Base-by-base conservation (phyloP, 2,797 vertebrate species). In the Geotrypetes seraphini region DNA sequence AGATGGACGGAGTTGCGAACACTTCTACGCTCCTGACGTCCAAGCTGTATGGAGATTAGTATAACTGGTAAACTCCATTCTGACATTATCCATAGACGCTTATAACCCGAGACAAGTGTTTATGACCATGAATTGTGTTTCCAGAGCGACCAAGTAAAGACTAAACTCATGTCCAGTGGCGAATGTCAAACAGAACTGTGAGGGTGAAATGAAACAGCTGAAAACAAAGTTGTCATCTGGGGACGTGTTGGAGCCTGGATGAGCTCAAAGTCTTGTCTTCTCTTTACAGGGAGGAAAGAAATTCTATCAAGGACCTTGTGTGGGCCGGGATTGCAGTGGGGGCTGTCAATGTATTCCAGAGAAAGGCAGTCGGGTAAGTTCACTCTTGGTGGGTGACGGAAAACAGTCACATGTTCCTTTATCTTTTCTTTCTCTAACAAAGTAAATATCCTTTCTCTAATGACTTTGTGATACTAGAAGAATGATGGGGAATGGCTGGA, bases 341-440 rank as follows among this genome's bases (percentile, higher is more conserved):
- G 74, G 73, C 42, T 96, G 90, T 53, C 75, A 58, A 35, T 96
- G 93, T 56, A 73, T 82, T 57, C 88, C 87, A 2, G 86, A 93
- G 70, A 96, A 96, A 75, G 92, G 91, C 27, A 47, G 76, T 1
- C 81, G 88, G 79, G 92, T 95, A 76, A 87, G 92, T 82, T 53
- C 22, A 6, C 43, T 48, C 45, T 50, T 37, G n/a, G 32, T 38
- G 43, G 28, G 29, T 44, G 44, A 25, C 37, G 29, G 13, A 19
- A 66, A 27, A 44, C 33, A 43, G 42, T 56, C 37, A 14, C 36
- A 24, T 31, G 28, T 17, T 24, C 26, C 38, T 17, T 57, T 54
- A 57, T 28, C 34, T 53, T 36, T 33, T 26, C 5, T 8, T 44
- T 37, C 12, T 31, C 3, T 8, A 7, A 44, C 44, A 55, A 47